Base-by-base conservation (phyloP, 37 sponge, comb jelly and placozoan species). In the Ephydatia muelleri region DNA sequence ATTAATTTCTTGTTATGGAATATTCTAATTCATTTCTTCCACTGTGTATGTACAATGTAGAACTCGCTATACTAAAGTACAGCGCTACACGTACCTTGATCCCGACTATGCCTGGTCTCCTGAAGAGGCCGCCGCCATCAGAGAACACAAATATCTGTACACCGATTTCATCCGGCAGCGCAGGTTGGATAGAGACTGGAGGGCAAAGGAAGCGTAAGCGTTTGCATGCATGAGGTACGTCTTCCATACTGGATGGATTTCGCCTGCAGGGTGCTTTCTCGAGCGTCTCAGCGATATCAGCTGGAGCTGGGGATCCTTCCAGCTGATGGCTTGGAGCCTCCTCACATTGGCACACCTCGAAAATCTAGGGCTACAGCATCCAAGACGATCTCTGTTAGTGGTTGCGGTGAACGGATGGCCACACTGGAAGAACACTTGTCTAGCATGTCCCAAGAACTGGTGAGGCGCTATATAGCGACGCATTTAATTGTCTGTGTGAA, bases 71-170 rank as follows among this genome's bases (percentile, higher is more conserved):
- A 91, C 95, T 38, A 86, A 86, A 34, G 25, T 79, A 1, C 77
- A 74, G 23, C 75, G 96, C 16, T 85, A 96, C 82, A 87, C 96
- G 0, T 96, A 96, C 73, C 70, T 90, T 73, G 96, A 96, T 32
- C 83, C 80, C 11, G 96, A 96, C 80, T 96, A 93, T 72, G 78
- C 91, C 25, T 73, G 80, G 28, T 71, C 67, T 28, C 77, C 76
- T 14, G 86, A 78, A 11, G 89, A 93, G 84, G 43, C 22, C 32
- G 69, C 23, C 25, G 72, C 21, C 1, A 77, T 72, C 14, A 35
- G 49, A 65, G 13, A 8, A 5, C 88, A 95, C 75, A 66, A 70
- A 22, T 57, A 90, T 30, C 23, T 33, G 2, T 95, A 92, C 82
- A 75, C 39, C 8, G 37, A 82, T 49, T 93, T 88, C 72, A 38